phyloP scores from a whole-genome alignment of 2,113 vertebrate species.

The Gadus macrocephalus region DNA sequence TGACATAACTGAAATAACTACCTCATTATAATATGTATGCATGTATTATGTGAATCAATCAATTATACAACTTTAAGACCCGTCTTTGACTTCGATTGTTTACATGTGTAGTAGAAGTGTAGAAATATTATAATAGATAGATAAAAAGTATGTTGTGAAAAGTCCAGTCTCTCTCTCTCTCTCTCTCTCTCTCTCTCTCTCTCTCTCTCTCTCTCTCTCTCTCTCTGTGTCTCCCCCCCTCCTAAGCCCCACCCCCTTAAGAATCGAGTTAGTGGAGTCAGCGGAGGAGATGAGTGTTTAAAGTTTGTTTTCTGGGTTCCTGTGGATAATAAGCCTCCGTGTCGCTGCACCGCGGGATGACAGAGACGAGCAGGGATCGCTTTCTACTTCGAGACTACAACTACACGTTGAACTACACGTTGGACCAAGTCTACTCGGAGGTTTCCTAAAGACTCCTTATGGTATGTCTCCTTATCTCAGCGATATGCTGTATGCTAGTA shows the following conservation, averaged over 20 bases:
- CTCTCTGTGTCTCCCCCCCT: conserved; percentile 26
- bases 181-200: too few relatives aligned
- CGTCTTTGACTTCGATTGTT: too few relatives aligned
- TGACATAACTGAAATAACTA: too few relatives aligned
- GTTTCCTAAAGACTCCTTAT: conserved; percentile 38
- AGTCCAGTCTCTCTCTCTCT: too few relatives aligned
- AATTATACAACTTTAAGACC: too few relatives aligned
- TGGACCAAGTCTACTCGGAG: conserved; percentile 23
- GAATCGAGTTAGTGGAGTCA: conserved; percentile 38
- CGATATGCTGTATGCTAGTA: background rate
- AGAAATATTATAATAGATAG: too few relatives aligned
- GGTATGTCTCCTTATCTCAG: conserved; percentile 49
- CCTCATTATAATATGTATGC: too few relatives aligned
- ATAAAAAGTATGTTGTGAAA: too few relatives aligned
- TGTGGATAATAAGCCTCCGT: background rate
- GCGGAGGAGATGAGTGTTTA: conserved; percentile 34
- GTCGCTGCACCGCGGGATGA: background rate
- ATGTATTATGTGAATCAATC: too few relatives aligned
- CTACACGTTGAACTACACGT: too few relatives aligned
- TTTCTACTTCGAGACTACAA: conserved; percentile 13
- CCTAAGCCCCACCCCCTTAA: conserved; percentile 53
- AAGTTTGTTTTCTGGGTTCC: conserved; percentile 25
- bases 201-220: too few relatives aligned
- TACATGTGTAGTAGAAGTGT: too few relatives aligned
- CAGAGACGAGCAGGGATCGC: background rate